phyloP scores from a whole-genome alignment of 2,888 invertebrate genomes.

The Glomeris marginata region DNA sequence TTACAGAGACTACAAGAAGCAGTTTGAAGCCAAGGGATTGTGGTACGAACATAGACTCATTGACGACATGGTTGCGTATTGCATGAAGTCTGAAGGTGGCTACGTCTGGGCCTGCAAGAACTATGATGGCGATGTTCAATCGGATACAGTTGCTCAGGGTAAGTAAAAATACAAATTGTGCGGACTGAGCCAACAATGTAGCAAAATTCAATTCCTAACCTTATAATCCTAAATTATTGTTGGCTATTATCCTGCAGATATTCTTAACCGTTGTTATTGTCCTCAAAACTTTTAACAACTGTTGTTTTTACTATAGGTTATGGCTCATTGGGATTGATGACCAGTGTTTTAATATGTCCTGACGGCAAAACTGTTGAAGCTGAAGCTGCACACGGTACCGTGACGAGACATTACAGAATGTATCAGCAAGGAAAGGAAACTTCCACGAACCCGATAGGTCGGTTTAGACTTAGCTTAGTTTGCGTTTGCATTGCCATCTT shows the following conservation, averaged over 20 bases:
- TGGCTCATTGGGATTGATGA: slow-evolving; percentile 93
- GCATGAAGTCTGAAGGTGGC: slow-evolving; percentile 95
- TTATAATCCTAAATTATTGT: background rate
- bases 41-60: slow-evolving; percentile 98
- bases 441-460: slow-evolving; percentile 91
- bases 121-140: slow-evolving; percentile 98
- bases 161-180: slow-evolving; percentile 7
- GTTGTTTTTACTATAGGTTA: too few relatives aligned
- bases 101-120: slow-evolving; percentile 99
- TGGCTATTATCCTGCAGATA: too few relatives aligned
- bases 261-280: too few relatives aligned
- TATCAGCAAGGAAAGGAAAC: slow-evolving; percentile 76
- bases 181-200: too few relatives aligned
- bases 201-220: too few relatives aligned
- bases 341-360: slow-evolving; percentile 88
- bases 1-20: slow-evolving; percentile 55
- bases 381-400: slow-evolving; percentile 97
- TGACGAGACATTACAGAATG: slow-evolving; percentile 61
- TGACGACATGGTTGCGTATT: slow-evolving; percentile 98
- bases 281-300: too few relatives aligned
- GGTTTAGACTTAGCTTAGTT: too few relatives aligned
- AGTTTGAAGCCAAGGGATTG: slow-evolving; percentile 70
- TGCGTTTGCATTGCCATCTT: too few relatives aligned
- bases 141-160: slow-evolving; percentile 91
- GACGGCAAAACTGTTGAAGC: slow-evolving; percentile 97